These are phyloP conservation scores for Apis dorsata DNA, from an alignment of 1,140 invertebrate species.

Conservation along the genomic window DNA sequence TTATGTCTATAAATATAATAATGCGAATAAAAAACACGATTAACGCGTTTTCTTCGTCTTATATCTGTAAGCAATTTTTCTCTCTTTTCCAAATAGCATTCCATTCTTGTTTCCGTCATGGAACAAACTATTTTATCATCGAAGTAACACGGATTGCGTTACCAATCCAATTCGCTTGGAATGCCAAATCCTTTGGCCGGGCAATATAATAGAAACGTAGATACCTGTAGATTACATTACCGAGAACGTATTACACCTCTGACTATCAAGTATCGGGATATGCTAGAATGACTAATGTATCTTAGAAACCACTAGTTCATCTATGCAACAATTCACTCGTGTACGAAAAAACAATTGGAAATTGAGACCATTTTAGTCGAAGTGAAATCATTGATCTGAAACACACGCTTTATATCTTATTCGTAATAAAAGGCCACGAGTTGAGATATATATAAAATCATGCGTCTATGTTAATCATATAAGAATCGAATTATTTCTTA, in stretches of 20 bases:
- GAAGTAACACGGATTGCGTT: background rate
- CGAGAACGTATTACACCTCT: constrained; percentile 22
- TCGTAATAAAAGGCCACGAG: background rate
- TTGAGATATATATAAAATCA: background rate
- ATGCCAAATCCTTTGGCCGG: constrained; percentile 23
- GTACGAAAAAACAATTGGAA: background rate
- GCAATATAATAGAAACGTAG: constrained; percentile 27
- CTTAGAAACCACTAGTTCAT: background rate
- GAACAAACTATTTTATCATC: background rate
- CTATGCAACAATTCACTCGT: background rate
- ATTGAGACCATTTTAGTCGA: background rate
- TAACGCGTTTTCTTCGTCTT: background rate
- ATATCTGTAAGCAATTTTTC: background rate
- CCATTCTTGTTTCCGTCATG: background rate
- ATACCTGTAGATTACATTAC: constrained; percentile 37
- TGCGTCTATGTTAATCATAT: background rate
- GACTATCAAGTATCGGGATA: constrained; percentile 14
- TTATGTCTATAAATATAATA: too few species aligned
- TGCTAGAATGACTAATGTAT: constrained; percentile 10
- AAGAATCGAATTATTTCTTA: background rate
- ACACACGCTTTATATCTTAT: background rate
- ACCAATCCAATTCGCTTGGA: constrained; percentile 5
- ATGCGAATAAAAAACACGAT: background rate
- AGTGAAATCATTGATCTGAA: background rate
- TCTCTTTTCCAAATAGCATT: background rate